These are phyloP conservation scores for Amia ocellicauda DNA, from an alignment of 2,113 vertebrate species.

Conservation along the genomic window DNA sequence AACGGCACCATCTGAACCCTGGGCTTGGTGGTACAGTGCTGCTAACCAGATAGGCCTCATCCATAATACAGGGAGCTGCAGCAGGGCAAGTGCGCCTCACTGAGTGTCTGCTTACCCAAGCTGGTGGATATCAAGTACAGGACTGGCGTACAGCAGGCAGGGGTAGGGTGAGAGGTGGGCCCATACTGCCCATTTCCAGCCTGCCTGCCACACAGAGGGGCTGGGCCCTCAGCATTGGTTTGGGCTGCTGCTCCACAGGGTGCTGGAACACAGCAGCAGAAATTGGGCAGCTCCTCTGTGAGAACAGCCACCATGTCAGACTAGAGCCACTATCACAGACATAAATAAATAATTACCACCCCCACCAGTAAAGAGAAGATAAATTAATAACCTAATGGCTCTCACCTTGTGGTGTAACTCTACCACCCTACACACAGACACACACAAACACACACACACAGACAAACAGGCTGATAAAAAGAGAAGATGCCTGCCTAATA, in stretches of 20 bases:
- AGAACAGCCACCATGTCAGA: not conserved
- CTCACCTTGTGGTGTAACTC: too few species aligned
- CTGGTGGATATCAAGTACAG: slow-evolving; percentile 27
- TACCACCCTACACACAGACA: too few species aligned
- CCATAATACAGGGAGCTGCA: slow-evolving; percentile 62
- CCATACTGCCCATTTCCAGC: slow-evolving; percentile 34
- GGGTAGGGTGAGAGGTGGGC: slow-evolving; percentile 21
- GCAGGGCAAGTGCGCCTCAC: slow-evolving; percentile 34
- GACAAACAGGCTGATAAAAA: too few species aligned
- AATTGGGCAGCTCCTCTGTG: slow-evolving; percentile 3
- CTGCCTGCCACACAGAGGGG: slow-evolving; percentile 18
- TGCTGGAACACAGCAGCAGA: not conserved
- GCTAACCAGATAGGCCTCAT: slow-evolving; percentile 49
- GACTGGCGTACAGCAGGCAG: slow-evolving; percentile 24
- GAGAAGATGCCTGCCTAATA: too few species aligned
- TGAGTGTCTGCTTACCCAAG: slow-evolving; percentile 41
- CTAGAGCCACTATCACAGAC: too few species aligned
- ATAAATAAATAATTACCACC: too few species aligned
- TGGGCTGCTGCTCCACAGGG: slow-evolving; percentile 6
- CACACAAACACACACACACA: too few species aligned
- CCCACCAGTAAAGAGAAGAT: too few species aligned
- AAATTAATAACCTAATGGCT: too few species aligned
- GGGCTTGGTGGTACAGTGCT: not conserved
- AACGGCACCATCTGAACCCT: too few species aligned
- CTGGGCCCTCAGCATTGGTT: not conserved